A percentile compares a stretch with the other conserved stretches of the same genome.
Conservation (phyloP, 2,888 invertebrate genomes). For the Ganaspis brasiliensis region DNA sequence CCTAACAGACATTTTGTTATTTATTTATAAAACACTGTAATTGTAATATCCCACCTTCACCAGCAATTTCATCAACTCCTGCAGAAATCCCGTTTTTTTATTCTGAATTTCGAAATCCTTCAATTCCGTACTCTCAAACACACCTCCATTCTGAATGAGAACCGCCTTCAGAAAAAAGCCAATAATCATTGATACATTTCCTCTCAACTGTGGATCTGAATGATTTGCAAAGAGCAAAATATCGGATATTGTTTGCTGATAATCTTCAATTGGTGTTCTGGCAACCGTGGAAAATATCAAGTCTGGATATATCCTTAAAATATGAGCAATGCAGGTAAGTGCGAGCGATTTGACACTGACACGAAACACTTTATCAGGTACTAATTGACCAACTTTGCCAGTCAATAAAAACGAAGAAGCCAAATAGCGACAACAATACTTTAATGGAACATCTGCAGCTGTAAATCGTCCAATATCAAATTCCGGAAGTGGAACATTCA, state of each 20-base stretch:
- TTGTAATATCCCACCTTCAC: constrained; percentile 82
- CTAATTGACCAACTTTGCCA: constrained; percentile 83
- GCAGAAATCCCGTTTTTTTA: constrained; percentile 76
- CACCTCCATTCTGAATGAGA: constrained; percentile 82
- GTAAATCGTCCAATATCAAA: constrained; percentile 86
- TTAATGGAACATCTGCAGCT: constrained; percentile 85
- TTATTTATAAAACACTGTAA: too few species aligned
- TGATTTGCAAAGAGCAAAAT: constrained; percentile 87
- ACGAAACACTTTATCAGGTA: constrained; percentile 89
- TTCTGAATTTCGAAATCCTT: constrained; percentile 46
- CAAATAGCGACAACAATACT: constrained; percentile 88
- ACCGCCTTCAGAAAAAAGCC: constrained; percentile 86
- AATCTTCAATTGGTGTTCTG: constrained; percentile 67
- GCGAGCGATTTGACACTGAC: constrained; percentile 96
- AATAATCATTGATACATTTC: constrained; percentile 86
- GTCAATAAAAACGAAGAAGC: constrained; percentile 88
- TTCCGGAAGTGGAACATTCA: constrained; percentile 78
- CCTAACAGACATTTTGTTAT: too few species aligned
- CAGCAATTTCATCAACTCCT: constrained; percentile 82
- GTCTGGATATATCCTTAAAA: constrained; percentile 88
- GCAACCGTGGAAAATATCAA: constrained; percentile 84
- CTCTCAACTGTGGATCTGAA: constrained; percentile 91
- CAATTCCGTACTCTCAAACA: constrained; percentile 79
- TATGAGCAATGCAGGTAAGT: constrained; percentile 89
- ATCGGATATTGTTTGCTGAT: constrained; percentile 86